Base-by-base conservation (phyloP, 35 echinoderm and acorn worm genomes). In the Hemicentrotus pulcherrimus region DNA sequence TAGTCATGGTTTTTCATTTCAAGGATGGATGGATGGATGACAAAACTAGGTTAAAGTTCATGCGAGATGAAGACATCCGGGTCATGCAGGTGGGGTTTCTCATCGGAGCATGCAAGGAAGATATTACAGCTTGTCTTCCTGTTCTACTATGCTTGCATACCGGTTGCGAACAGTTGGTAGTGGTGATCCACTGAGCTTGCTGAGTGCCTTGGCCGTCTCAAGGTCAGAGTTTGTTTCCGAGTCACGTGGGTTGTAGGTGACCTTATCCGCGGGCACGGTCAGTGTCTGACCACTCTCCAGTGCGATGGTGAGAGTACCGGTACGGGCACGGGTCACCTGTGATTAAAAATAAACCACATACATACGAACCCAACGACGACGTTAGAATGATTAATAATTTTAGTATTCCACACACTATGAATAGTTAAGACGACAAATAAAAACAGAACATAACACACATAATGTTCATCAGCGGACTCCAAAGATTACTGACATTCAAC, bases 251-350 rank as follows among this genome's bases (percentile, higher is more conserved):
- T 85, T 99, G 92, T 97, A 99, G n/a, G 87, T 95, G 2, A 96
- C 97, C 46, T 96, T 97, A 32, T 96, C 94, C 6, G 98, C 98
- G 13, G 98, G 96, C 94, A 99, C 95, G 14, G 95, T 97, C 46
- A 97, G 88, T 18, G 97, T 94, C 47, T 95, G 95, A 85, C 98
- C 98, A 61, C 95, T 97, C 55, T 99, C 98, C 19, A 99, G 95
- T 12, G 93, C 96, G 31, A 99, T 92, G 46, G 96, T 99, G 2
- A 99, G 95, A 18, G 98, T 99, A 94, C 98, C 98, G 86, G 94
- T 95, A 5, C 98, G 98, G 47, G 94, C 35, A 88, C 98, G 95
- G 45, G 93, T 96, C 59, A 95, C 94, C 98, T 99, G 92, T 2
- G 61, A 46, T 48, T 91, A 35, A 48, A 47, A 88, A 95, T 32